Evolutionary conservation across 2,797 vertebrate genomes (phyloP), one percentile per base, ranked within the genome.

Genomic region (Telmatherina bonti): DNA sequence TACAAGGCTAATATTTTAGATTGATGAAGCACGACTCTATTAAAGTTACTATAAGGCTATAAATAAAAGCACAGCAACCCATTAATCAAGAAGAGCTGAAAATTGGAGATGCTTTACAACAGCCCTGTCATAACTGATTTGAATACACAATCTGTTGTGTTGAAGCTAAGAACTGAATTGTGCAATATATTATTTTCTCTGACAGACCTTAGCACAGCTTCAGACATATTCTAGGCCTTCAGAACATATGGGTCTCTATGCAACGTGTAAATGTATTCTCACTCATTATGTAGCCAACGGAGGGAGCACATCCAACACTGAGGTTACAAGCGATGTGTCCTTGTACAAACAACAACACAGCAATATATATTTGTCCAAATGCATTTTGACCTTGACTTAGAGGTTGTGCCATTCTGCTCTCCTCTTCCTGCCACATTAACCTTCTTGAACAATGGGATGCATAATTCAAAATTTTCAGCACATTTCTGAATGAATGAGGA

Each of bases 391-490:
- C 30, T 53, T 60, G 59, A 68, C 61, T 72, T 57, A 15, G 49
- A 84, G 59, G 71, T 63, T 52, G 35, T 64, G 31, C 49, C 58
- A 58, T 58, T 73, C 16, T 57, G 9, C 55, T 62, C 49, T 62
- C 62, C 49, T 66, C 67, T 60, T 66, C 72, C 65, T 81, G 73
- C 74, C 77, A 74, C 71, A 62, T 83, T 77, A 85, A 83, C 55
- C 71, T 74, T 78, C 53, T 16, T 13, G 55, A 56, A 86, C 72
- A 85, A 77, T 59, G 49, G 20, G 62, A 68, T 76, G 83, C 70
- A 78, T 85, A 60, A 88, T 85, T 78, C 62, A 76, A 68, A 78
- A 79, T 79, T 72, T 70, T 70, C 68, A 64, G 54, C 26, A 3
- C 41, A 62, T 45, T 72, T 83, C 62, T 68, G 33, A 76, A 78